Base-by-base conservation (phyloP, 2,888 invertebrate genomes). In the Buathra laborator region DNA sequence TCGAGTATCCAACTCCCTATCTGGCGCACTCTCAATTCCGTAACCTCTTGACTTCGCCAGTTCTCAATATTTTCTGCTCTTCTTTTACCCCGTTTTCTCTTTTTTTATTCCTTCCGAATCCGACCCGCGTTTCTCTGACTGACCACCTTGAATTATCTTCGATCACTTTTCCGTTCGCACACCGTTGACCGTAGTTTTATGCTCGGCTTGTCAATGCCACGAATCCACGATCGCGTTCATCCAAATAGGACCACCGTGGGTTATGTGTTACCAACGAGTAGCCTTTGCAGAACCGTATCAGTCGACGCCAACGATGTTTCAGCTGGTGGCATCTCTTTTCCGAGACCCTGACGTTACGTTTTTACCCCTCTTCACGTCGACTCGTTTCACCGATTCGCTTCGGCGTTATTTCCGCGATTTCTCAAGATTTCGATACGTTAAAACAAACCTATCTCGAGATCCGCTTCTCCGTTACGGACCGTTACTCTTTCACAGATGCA, bases 241-340 rank as follows among this genome's bases (percentile, higher is more conserved):
- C 10, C 46, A n/a, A 62, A 12, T 29, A 24, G 10, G 32, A 12
- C 53, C 44, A 68, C 62, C 48, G 76, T 10, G 76, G 76, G 59
- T 51, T 72, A 81, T 67, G 76, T 67, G 48, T 59, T 10, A 19
- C 12, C 44, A n/a, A 53, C 29, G 7, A 9, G 70, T 6, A 32
- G 46, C 64, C 62, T 46, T 44, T 46, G 24, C 19, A 76, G 5
- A 51, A 75, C 37, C 32, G 46, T 56, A 14, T 56, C 53, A 56
- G 66, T 46, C 10, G 56, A 43, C 9, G 46, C 43, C 59, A 46
- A 53, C 4, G 64, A 75, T n/a, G 56, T 51, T 75, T 71, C 71
- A 37, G 70, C 62, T 68, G 53, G 46, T 76, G 70, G 64, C 83
- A 83, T 83, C 37, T 72, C 74, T 70, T 43, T 24, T 44, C 24